These are phyloP conservation scores for Eudorcas thomsonii DNA, from an alignment of 2,113 vertebrate species.

Conservation along the genomic window DNA sequence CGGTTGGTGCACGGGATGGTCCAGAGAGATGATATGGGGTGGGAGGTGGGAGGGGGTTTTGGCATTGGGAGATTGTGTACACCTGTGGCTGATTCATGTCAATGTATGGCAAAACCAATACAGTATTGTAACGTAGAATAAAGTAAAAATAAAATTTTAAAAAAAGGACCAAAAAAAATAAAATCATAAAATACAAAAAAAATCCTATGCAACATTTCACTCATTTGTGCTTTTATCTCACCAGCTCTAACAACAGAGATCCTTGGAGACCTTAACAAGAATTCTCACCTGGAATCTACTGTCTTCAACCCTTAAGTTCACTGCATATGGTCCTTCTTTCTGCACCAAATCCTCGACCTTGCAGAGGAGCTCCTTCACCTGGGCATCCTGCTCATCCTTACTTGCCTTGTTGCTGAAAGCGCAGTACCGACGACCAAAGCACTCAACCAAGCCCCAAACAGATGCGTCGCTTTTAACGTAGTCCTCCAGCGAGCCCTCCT, in stretches of 20 bases:
- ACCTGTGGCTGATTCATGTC: too few relatives aligned
- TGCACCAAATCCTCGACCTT: rapidly evolving
- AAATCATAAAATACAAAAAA: too few relatives aligned
- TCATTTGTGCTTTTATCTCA: not conserved
- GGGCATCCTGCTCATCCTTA: rapidly evolving
- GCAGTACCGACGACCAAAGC: not conserved
- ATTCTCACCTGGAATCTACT: not conserved
- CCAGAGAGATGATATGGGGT: too few relatives aligned
- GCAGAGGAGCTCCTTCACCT: not conserved
- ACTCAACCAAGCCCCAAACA: not conserved
- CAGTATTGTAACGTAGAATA: too few relatives aligned
- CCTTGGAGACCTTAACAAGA: not conserved
- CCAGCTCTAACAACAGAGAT: not conserved
- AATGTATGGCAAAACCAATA: too few relatives aligned
- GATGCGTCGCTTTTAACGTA: rapidly evolving
- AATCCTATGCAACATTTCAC: not conserved
- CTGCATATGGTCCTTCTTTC: rapidly evolving
- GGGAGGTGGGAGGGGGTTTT: too few relatives aligned
- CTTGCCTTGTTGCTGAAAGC: not conserved
- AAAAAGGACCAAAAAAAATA: too few relatives aligned
- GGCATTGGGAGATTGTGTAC: too few relatives aligned
- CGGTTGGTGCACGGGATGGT: too few relatives aligned
- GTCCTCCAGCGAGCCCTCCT: not conserved
- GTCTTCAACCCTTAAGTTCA: not conserved
- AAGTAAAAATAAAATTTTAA: too few relatives aligned